A percentile compares a stretch with the other conserved stretches of the same genome.
Evolutionary conservation across 2,888 invertebrate species (phyloP).

Genomic region (Oasisia sp.): DNA sequence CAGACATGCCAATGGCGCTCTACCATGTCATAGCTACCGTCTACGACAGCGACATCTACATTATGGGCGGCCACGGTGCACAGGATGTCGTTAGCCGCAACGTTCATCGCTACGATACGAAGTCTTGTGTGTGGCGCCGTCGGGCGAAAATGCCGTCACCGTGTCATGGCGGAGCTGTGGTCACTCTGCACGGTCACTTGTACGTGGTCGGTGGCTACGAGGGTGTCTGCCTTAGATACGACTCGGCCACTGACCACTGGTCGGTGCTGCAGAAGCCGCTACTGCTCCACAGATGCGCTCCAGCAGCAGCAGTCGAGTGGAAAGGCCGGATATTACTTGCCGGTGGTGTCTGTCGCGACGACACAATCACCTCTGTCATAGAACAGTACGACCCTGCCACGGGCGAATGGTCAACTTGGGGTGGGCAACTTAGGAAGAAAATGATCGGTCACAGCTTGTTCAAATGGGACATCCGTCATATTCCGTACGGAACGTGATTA

Average conservation of each 20-base stretch:
- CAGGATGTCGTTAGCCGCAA: slow-evolving; percentile 27
- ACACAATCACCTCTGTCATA: no score
- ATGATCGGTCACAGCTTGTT: slow-evolving; percentile 36
- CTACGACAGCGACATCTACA: slow-evolving; percentile 34
- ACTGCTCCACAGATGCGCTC: no score
- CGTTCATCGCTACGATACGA: slow-evolving; percentile 25
- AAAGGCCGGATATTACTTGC: no score
- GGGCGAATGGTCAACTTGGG: slow-evolving; percentile 36
- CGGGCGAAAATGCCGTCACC: slow-evolving; percentile 38
- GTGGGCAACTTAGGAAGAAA: slow-evolving; percentile 32
- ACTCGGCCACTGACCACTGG: slow-evolving; percentile 31
- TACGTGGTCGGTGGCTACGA: slow-evolving; percentile 37
- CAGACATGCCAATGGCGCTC: slow-evolving; percentile 32
- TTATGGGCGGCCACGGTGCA: slow-evolving; percentile 36
- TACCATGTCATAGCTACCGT: slow-evolving; percentile 36
- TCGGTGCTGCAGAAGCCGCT: no score
- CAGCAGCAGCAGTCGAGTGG: no score
- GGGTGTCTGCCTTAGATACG: slow-evolving; percentile 31
- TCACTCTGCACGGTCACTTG: slow-evolving; percentile 32
- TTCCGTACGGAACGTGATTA: not conserved
- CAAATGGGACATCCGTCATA: slow-evolving; percentile 25
- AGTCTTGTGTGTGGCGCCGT: no score
- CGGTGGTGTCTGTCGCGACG: no score
- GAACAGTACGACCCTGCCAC: no score
- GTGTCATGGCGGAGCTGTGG: slow-evolving; percentile 35